phyloP scores from a whole-genome alignment of 2,797 vertebrate species.

The Coluber constrictor region DNA sequence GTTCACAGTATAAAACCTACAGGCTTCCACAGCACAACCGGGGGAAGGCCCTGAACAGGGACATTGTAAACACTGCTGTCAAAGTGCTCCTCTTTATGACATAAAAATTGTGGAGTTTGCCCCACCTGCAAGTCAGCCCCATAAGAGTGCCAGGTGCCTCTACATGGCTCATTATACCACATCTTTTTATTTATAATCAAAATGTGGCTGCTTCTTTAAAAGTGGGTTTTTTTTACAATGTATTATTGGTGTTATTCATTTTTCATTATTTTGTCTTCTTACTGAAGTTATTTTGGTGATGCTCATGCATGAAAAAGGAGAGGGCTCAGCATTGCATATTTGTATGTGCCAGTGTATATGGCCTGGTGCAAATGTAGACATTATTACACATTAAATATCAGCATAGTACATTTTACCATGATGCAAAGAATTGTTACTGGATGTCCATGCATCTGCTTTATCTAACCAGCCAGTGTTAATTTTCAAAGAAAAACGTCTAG shows the following conservation, averaged over 20 bases:
- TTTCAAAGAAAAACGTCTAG: neutral
- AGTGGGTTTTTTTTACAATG: neutral
- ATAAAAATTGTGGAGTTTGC: neutral
- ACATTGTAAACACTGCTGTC: neutral
- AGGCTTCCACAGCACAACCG: neutral
- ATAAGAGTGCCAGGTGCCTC: neutral
- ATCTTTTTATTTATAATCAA: neutral
- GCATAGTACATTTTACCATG: neutral
- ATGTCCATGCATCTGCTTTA: neutral
- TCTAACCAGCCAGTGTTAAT: neutral
- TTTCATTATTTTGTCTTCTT: neutral
- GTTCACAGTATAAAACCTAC: neutral
- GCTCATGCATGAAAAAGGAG: neutral
- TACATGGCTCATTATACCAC: neutral
- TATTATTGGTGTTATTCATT: neutral
- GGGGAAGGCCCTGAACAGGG: neutral
- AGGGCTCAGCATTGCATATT: neutral
- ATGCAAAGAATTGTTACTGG: neutral
- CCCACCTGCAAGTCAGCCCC: too few relatives aligned
- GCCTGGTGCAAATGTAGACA: neutral
- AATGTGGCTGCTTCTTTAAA: neutral
- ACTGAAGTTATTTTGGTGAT: neutral
- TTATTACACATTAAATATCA: neutral
- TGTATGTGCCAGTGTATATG: neutral
- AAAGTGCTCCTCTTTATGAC: neutral